Conservation (phyloP, 2,113 vertebrate species). For the Seriola aureovittata region DNA sequence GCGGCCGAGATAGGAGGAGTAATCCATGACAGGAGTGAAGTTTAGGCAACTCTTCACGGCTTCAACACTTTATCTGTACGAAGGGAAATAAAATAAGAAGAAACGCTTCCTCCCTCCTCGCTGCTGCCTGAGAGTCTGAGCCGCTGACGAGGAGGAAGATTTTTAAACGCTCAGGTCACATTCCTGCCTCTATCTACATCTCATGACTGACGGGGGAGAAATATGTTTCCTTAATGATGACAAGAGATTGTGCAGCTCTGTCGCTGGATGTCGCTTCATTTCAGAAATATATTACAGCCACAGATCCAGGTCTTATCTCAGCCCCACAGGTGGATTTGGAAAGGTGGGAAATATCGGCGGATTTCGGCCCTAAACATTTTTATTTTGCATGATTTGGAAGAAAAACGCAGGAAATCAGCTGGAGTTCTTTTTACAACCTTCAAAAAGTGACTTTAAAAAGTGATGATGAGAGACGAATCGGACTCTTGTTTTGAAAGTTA, state of each 20-base stretch:
- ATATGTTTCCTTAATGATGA: slow-evolving; percentile 25
- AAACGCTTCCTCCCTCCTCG: background rate
- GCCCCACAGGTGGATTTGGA: slow-evolving; percentile 12
- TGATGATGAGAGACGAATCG: background rate
- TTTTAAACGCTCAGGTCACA: slow-evolving; percentile 36
- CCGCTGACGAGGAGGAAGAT: slow-evolving; percentile 40
- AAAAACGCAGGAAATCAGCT: background rate
- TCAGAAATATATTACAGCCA: slow-evolving; percentile 22
- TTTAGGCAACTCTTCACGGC: background rate
- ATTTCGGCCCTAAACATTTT: background rate
- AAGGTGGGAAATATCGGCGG: background rate
- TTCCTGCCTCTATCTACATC: slow-evolving; percentile 59
- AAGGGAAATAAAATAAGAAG: background rate
- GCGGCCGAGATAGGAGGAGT: slow-evolving; percentile 64
- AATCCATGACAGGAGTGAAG: slow-evolving; percentile 60
- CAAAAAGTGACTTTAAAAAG: background rate
- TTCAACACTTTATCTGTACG: background rate
- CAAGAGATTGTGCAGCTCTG: background rate
- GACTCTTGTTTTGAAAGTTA: background rate
- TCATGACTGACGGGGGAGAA: slow-evolving; percentile 34
- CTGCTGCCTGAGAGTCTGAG: background rate
- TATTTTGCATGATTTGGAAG: background rate
- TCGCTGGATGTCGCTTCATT: background rate
- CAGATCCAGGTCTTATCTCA: slow-evolving; percentile 14
- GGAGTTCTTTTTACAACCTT: background rate